phyloP scores from a whole-genome alignment of 2,888 invertebrate genomes.

The Cheilosia vernalis region DNA sequence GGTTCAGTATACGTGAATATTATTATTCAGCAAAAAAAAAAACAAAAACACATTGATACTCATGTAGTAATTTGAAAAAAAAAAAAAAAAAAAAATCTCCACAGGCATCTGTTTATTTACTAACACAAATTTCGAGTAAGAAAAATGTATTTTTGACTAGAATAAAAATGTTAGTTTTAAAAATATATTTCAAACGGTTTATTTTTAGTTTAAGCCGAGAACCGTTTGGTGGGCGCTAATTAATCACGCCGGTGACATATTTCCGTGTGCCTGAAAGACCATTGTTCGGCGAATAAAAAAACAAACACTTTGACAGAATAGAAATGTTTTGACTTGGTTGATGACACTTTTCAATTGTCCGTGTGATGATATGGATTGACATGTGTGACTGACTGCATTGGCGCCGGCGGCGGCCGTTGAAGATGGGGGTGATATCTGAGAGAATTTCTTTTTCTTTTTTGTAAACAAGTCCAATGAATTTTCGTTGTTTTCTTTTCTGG shows the following conservation, averaged over 20 bases:
- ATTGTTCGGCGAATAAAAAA: constrained; percentile 40
- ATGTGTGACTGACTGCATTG: constrained; percentile 3
- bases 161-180: constrained; percentile 55
- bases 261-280: constrained; percentile 29
- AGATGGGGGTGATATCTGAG: background rate
- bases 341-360: constrained; percentile 26
- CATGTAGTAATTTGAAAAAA: background rate
- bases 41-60: background rate
- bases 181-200: constrained; percentile 31
- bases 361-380: constrained; percentile 21
- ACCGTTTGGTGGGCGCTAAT: constrained; percentile 6
- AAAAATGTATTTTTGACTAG: constrained; percentile 59
- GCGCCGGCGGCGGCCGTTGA: constrained; percentile 3
- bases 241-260: constrained; percentile 31
- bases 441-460: background rate
- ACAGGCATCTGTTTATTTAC: constrained; percentile 67
- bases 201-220: constrained; percentile 29
- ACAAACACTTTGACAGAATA: constrained; percentile 33
- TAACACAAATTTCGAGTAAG: constrained; percentile 62
- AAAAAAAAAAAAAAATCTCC: background rate
- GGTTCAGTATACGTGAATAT: background rate
- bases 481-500: constrained; percentile 22
- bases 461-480: background rate
- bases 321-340: constrained; percentile 14
- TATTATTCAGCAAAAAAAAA: constrained; percentile 40